Evolutionary conservation across 2,797 vertebrate species (phyloP), one percentile per base, ranked within the genome.

Genomic region (Lycodopsis pacificus): DNA sequence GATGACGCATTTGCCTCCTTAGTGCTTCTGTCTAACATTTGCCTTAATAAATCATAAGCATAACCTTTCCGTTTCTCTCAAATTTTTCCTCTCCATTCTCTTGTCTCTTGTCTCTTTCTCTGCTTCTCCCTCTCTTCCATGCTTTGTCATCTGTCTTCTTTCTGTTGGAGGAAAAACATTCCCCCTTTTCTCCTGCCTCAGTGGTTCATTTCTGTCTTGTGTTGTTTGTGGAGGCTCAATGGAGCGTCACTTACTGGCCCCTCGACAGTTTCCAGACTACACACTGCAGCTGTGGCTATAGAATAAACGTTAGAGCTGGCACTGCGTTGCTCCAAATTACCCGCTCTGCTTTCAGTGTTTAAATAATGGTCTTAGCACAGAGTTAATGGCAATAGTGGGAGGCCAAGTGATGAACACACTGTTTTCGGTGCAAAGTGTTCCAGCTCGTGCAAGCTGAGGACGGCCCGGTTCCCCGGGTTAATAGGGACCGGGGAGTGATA

Each of bases 221-320:
- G 87, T 91, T 94, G 89, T 93, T 92, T 92, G 89, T 86, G 87
- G 89, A 89, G 88, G 87, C 86, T 92, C 93, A 93, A 87, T 90
- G 90, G 90, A 94, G 91, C 93, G 80, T 91, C 90, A 68, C 93
- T 93, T 88, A 91, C 88, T 82, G 89, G 91, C 92, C 93, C 92
- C 92, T 90, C 86, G 88, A 92, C 91, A 91, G 91, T 91, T 89
- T 86, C 91, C 89, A 91, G 86, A 91, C 89, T 80, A 83, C 86
- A 76, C 85, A n/a, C 77, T 78, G 91, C 92, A 93, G 93, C 93
- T 92, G 92, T 27, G 87, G 85, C 91, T 82, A 71, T 77, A 89
- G 85, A 88, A 82, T 75, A 84, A 83, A 81, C 65, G 80, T 80
- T 69, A 64, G 85, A 72, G 86, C 85, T 85, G 91, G 87, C 89